Conservation (phyloP, 2,797 vertebrate genomes). For the Sebastes minor region DNA sequence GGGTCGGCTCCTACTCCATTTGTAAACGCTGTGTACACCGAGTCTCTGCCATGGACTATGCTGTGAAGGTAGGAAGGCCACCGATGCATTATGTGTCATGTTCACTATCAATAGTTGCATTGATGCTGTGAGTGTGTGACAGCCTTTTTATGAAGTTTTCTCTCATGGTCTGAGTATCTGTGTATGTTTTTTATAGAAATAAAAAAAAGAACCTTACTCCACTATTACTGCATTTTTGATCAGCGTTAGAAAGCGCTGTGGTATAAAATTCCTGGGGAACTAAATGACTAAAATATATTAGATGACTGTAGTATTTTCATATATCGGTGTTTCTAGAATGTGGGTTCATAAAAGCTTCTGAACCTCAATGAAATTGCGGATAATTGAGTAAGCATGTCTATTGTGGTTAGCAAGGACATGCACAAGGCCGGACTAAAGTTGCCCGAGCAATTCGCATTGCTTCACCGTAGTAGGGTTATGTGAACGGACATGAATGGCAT, state of each 20-base stretch:
- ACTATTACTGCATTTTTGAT: background rate
- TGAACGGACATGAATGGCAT: no score
- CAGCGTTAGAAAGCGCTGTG: background rate
- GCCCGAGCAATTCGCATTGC: background rate
- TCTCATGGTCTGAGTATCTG: background rate
- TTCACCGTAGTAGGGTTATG: no score
- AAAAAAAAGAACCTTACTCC: background rate
- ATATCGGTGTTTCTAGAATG: background rate
- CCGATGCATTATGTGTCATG: background rate
- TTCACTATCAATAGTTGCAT: background rate
- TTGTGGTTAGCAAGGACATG: background rate
- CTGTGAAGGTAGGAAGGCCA: conserved; percentile 88
- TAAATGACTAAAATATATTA: background rate
- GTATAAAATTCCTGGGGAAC: no score
- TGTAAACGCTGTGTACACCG: conserved; percentile 94
- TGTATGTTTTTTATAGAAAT: background rate
- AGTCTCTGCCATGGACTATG: conserved; percentile 92
- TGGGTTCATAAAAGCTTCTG: background rate
- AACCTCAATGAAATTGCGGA: background rate
- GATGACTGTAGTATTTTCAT: background rate
- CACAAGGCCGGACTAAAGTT: background rate
- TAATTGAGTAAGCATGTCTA: no score
- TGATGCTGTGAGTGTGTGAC: background rate
- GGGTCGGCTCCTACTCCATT: conserved; percentile 96
- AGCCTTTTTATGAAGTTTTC: background rate